Evolutionary conservation across 2,797 vertebrate species (phyloP).

Genomic region (Myotis planiceps): DNA sequence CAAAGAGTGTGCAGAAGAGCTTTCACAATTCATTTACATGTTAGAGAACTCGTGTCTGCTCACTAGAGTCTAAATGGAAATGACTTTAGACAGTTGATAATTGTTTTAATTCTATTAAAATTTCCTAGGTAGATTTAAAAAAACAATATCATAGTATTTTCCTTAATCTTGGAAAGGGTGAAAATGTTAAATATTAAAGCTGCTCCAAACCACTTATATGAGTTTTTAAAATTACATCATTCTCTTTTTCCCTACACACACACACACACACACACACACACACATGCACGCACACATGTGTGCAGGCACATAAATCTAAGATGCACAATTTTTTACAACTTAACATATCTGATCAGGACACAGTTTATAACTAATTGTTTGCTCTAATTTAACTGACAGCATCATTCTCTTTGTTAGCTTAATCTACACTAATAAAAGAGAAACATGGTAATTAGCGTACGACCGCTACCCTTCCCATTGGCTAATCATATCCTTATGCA

Average conservation of each 20-base stretch:
- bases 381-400: neutral
- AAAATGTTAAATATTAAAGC: constrained; percentile 57
- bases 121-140: neutral
- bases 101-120: constrained; percentile 20
- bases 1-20: neutral
- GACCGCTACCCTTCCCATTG: too few relatives aligned
- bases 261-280: neutral
- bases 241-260: neutral
- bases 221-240: neutral
- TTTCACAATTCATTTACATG: neutral
- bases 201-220: neutral
- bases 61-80: constrained; percentile 1
- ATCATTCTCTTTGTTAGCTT: constrained; percentile 25
- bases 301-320: neutral
- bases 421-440: too few relatives aligned
- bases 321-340: neutral
- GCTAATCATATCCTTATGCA: too few relatives aligned
- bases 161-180: neutral
- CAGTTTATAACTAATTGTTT: neutral
- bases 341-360: neutral
- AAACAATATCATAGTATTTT: constrained; percentile 20
- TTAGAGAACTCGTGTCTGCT: neutral
- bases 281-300: neutral
- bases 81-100: neutral
- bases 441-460: too few relatives aligned